phyloP scores from a whole-genome alignment of 2,113 vertebrate genomes.

The Dunckerocampus dactyliophorus region DNA sequence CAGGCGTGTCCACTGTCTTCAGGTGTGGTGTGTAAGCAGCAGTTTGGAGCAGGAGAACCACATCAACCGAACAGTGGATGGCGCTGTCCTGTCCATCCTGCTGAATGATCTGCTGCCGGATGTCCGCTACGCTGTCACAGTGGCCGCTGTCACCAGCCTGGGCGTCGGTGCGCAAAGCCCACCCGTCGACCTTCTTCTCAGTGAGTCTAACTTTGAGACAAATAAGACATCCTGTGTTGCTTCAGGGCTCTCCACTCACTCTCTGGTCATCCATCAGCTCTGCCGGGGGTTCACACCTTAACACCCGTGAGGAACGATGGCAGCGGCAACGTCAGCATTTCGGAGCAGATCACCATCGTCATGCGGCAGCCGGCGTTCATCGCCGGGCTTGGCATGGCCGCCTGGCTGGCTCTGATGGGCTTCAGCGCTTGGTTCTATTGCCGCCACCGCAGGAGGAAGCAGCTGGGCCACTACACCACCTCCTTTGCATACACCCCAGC shows the following conservation, averaged over 20 bases:
- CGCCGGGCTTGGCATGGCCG: slow-evolving; percentile 81
- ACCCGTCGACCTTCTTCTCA: slow-evolving; percentile 77
- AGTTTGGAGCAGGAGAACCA: slow-evolving; percentile 77
- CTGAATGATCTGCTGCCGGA: slow-evolving; percentile 80
- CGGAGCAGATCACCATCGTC: slow-evolving; percentile 77
- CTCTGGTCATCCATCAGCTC: slow-evolving; percentile 23
- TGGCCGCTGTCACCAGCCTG: slow-evolving; percentile 83
- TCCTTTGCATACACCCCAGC: slow-evolving; percentile 92
- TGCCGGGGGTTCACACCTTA: slow-evolving; percentile 42
- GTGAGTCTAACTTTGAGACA: slow-evolving; percentile 73
- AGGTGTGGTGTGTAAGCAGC: slow-evolving; percentile 91
- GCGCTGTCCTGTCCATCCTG: slow-evolving; percentile 74
- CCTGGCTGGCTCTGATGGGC: slow-evolving; percentile 84
- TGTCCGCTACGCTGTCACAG: slow-evolving; percentile 76
- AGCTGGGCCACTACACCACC: slow-evolving; percentile 91
- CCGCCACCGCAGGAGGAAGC: slow-evolving; percentile 84
- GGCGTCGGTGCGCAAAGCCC: slow-evolving; percentile 80
- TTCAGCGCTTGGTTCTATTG: slow-evolving; percentile 86
- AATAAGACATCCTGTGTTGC: too few species aligned
- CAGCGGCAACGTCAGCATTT: slow-evolving; percentile 65
- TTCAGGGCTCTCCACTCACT: background rate
- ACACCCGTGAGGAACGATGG: slow-evolving; percentile 55
- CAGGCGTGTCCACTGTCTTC: background rate
- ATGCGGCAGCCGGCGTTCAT: slow-evolving; percentile 87
- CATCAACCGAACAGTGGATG: slow-evolving; percentile 84